Evolutionary conservation across 2,113 vertebrate genomes (phyloP).

Genomic region (Plotosus lineatus): DNA sequence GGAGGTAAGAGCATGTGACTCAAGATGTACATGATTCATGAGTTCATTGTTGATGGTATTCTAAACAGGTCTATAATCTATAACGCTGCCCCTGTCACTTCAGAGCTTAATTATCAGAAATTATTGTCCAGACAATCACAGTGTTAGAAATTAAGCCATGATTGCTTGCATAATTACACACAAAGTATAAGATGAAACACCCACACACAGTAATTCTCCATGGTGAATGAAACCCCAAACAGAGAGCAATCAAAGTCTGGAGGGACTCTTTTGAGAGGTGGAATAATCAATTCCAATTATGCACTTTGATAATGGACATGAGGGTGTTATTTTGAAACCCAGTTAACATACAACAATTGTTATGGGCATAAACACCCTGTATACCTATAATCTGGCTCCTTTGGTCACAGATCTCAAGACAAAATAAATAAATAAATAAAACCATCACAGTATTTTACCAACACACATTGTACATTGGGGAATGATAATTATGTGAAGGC

Average conservation of each 20-base stretch:
- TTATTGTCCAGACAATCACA: conserved; percentile 41
- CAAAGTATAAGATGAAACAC: conserved; percentile 38
- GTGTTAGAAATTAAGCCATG: conserved; percentile 34
- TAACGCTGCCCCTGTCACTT: conserved; percentile 32
- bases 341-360: conserved; percentile 70
- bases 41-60: conserved; percentile 15
- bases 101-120: conserved; percentile 35
- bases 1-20: conserved; percentile 9
- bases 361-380: conserved; percentile 67
- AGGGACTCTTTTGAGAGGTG: conserved; percentile 63
- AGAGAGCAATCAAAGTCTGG: conserved; percentile 59
- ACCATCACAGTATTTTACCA: conserved; percentile 42
- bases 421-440: conserved; percentile 52
- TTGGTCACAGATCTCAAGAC: conserved; percentile 60
- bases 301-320: conserved; percentile 72
- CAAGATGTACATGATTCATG: conserved; percentile 2
- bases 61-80: conserved; percentile 36
- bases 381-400: conserved; percentile 59
- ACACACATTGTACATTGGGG: conserved; percentile 27
- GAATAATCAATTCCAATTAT: conserved; percentile 76
- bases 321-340: conserved; percentile 69
- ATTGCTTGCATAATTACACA: conserved; percentile 33
- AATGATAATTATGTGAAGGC: conserved; percentile 23
- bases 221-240: conserved; percentile 31
- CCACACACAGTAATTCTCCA: conserved; percentile 28